Percentiles rank a stretch among this genome's conserved stretches.
These are phyloP conservation scores for Chionis minor DNA, from an alignment of 2,113 vertebrate species.

Conservation along the genomic window DNA sequence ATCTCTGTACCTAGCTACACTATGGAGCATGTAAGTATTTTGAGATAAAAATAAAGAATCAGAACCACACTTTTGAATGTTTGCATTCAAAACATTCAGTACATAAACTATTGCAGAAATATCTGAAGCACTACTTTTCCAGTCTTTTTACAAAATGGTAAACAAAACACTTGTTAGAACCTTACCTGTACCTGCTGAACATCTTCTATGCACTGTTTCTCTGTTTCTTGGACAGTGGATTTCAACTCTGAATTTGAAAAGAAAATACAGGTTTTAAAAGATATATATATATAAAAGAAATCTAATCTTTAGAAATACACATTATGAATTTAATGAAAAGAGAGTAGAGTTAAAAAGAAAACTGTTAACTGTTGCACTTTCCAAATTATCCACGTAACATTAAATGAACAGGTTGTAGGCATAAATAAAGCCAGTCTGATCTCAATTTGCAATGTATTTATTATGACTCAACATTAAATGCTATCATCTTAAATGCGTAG, in stretches of 20 bases:
- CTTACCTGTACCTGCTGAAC: conserved; percentile 76
- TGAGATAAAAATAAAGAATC: not conserved
- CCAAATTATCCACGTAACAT: not conserved
- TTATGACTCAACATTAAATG: not conserved
- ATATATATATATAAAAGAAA: not conserved
- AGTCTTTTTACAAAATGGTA: not conserved
- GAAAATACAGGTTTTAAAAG: conserved; percentile 5
- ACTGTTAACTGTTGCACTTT: not conserved
- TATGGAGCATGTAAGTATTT: not conserved
- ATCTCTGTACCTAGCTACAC: not conserved
- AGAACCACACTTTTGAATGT: not conserved
- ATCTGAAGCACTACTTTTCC: not conserved
- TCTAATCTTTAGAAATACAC: not conserved
- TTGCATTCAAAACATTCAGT: not conserved
- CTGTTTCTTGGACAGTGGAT: conserved; percentile 63
- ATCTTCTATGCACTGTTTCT: conserved; percentile 66
- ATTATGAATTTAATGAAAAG: not conserved
- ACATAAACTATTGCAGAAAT: not conserved
- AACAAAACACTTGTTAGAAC: not conserved
- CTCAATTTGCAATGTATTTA: not conserved
- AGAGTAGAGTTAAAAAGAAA: not conserved
- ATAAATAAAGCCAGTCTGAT: not conserved
- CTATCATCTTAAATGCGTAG: not conserved
- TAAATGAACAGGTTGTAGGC: not conserved
- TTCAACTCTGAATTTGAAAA: conserved; percentile 76